Evolutionary conservation across 2,797 vertebrate species (phyloP), one percentile per base, ranked within the genome.

Genomic region (Pipistrellus pygmaeus): DNA sequence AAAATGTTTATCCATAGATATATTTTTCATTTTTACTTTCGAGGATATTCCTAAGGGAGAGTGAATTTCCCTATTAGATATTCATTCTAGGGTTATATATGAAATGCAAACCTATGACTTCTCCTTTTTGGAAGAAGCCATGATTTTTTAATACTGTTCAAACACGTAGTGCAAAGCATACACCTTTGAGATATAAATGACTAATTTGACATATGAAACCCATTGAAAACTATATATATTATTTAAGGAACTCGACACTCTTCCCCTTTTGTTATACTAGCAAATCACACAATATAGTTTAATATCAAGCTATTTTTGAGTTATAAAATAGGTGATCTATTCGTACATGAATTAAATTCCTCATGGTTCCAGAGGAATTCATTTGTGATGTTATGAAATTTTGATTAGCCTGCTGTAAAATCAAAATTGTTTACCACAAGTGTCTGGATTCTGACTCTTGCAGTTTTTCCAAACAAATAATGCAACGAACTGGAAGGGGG

Each of bases 201-300:
- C 96, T 95, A 90, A 78, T 76, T 55, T 95, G 92, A 95, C 95
- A 95, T 97, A 97, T 93, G 97, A 95, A 97, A 96, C 62, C 60
- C 89, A 96, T 95, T 81, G 94, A 97, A 94, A 97, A 97, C 96
- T 96, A 96, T 96, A 97, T 87, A 66, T 53, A 97, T 97, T 97
- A 97, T 97, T 95, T 92, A 77, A 91, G 92, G 73, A 97, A 94
- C 80, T 92, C 0, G 1, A 73, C 10, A 44, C 71, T n/a, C 78
- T 85, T 92, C 68, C 71, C 55, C 90, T 77, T 77, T 90, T 78
- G 90, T 23, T 87, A 88, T 48, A 93, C 38, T 87, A 94, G 95
- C 85, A 96, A 82, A 90, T 94, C 92, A 69, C 17, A 91, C 68
- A 76, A 83, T 57, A 13, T 80, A 95, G 60, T 95, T 95, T 84